Percentiles rank a stretch among this genome's conserved stretches.
Conservation (phyloP, 2,888 invertebrate species). For the Agriopis aurantiaria region DNA sequence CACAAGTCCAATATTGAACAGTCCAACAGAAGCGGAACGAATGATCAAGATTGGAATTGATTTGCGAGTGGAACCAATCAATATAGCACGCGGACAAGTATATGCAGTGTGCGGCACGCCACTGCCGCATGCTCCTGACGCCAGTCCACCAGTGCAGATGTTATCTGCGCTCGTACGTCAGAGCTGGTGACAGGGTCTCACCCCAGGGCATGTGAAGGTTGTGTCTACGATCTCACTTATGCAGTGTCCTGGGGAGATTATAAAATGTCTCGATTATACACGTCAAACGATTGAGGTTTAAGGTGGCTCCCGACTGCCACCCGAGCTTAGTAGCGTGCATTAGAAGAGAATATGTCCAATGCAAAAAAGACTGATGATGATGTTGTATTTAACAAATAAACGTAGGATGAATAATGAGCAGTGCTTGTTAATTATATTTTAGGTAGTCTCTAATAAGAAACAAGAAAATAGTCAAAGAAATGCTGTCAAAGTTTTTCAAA, state of each 20-base stretch:
- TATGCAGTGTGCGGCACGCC: slow-evolving; percentile 55
- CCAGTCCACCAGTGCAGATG: slow-evolving; percentile 45
- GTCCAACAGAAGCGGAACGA: slow-evolving; percentile 19
- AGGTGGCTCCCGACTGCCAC: no score
- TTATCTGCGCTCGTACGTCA: slow-evolving; percentile 39
- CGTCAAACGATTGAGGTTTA: no score
- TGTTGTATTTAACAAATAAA: no score
- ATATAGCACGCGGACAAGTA: slow-evolving; percentile 52
- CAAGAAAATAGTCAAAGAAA: neutral
- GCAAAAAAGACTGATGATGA: no score
- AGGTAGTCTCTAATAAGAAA: no score
- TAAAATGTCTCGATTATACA: neutral
- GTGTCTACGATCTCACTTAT: neutral
- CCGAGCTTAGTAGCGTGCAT: no score
- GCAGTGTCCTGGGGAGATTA: neutral
- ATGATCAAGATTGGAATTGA: slow-evolving; percentile 57
- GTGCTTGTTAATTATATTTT: no score
- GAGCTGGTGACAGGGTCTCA: slow-evolving; percentile 30
- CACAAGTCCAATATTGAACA: slow-evolving; percentile 21
- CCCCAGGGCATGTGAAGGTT: slow-evolving; percentile 28
- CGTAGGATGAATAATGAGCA: no score
- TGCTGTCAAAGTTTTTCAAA: neutral
- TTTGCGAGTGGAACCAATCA: slow-evolving; percentile 62
- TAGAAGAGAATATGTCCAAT: no score
- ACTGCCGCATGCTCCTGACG: slow-evolving; percentile 59